Percentiles rank a stretch among this genome's conserved stretches.
Evolutionary conservation across 2,113 vertebrate species (phyloP).

Genomic region (Polyodon spathula): DNA sequence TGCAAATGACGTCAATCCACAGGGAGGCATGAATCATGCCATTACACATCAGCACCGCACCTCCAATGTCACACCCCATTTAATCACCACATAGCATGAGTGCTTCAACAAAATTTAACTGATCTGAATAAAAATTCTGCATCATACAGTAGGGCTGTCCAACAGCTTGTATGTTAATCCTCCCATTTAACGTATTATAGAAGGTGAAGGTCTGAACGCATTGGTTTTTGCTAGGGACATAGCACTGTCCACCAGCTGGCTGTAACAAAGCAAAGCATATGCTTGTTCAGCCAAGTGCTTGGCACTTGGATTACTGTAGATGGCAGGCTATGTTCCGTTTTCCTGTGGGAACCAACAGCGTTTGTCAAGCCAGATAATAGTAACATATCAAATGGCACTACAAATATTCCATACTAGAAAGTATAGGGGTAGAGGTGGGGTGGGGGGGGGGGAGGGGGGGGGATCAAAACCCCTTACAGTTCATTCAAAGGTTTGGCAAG

Average conservation of each 20-base stretch:
- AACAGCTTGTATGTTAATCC: no score
- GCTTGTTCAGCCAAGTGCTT: not conserved
- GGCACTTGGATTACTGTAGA: constrained; percentile 9
- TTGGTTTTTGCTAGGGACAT: not conserved
- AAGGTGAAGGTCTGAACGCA: no score
- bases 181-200: no score
- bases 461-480: constrained; percentile 6
- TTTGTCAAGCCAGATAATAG: not conserved
- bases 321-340: not conserved
- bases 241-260: not conserved
- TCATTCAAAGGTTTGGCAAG: constrained; percentile 11
- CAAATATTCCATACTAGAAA: not conserved
- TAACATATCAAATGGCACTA: constrained; percentile 3
- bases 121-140: no score
- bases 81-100: no score
- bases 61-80: not conserved
- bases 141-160: no score
- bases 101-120: no score
- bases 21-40: not conserved
- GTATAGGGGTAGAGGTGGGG: no score
- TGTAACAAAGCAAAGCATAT: constrained; percentile 2
- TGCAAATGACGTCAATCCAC: constrained; percentile 13
- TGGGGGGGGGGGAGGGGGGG: constrained; percentile 11
- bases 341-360: not conserved
- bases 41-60: not conserved